Conservation (phyloP, 2,113 vertebrate genomes). For the Argyrosomus japonicus region DNA sequence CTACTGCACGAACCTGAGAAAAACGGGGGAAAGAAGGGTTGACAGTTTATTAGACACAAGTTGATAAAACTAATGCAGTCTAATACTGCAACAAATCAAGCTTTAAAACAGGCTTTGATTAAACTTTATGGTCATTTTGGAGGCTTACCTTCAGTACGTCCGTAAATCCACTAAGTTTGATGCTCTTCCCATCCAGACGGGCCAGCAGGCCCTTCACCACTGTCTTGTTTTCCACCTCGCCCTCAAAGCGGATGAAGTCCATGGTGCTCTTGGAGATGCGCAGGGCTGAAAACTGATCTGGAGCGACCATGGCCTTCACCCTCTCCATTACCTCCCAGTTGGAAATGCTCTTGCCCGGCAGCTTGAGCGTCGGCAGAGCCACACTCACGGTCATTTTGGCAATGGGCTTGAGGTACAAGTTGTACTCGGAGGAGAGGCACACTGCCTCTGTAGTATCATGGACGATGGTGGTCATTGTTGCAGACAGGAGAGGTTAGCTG, state of each 20-base stretch:
- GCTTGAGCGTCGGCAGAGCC: constrained; percentile 93
- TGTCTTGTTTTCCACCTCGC: constrained; percentile 93
- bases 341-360: constrained; percentile 95
- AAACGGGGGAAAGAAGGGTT: neutral
- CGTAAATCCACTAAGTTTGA: constrained; percentile 96
- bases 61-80: neutral
- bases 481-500: constrained; percentile 29
- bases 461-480: constrained; percentile 91
- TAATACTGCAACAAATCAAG: neutral
- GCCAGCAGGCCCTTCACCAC: constrained; percentile 88
- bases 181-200: constrained; percentile 92
- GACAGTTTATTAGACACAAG: neutral
- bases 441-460: constrained; percentile 95
- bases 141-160: constrained; percentile 88
- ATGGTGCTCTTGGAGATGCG: constrained; percentile 97
- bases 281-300: constrained; percentile 92
- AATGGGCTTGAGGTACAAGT: constrained; percentile 95
- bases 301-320: constrained; percentile 92
- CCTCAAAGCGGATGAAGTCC: constrained; percentile 98
- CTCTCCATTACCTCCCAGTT: constrained; percentile 99
- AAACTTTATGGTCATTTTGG: neutral
- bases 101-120: neutral
- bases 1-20: constrained; percentile 89
- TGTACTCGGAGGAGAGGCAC: constrained; percentile 88
- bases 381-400: constrained; percentile 95